Percentiles rank a stretch among this genome's conserved stretches.
These are phyloP conservation scores for Takifugu bimaculatus DNA, from an alignment of 2,113 vertebrate genomes.

Conservation along the genomic window DNA sequence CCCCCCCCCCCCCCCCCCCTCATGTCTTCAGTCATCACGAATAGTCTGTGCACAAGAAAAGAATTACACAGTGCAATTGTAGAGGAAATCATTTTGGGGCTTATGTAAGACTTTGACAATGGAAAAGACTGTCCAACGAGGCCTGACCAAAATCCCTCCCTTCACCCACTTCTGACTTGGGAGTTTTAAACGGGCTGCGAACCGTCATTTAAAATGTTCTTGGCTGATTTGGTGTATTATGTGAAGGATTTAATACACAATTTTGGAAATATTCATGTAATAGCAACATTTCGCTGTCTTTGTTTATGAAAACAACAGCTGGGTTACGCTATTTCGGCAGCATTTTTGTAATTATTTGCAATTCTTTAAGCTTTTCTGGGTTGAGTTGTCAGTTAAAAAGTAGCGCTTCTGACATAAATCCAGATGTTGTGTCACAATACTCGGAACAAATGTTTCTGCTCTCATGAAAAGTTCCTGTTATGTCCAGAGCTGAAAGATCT, in stretches of 20 bases:
- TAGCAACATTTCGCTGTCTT: neutral
- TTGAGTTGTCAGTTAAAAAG: neutral
- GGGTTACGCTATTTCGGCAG: neutral
- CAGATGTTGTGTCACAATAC: neutral
- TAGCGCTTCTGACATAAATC: neutral
- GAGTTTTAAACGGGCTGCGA: slow-evolving; percentile 4
- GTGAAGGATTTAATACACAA: too few species aligned
- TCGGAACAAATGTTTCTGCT: neutral
- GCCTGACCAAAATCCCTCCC: slow-evolving; percentile 36
- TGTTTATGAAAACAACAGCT: slow-evolving; percentile 3
- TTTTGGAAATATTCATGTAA: slow-evolving; percentile 2
- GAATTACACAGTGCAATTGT: slow-evolving; percentile 34
- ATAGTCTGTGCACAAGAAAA: slow-evolving; percentile 25
- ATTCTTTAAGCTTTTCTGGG: neutral
- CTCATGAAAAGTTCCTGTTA: neutral
- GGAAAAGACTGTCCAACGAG: slow-evolving; percentile 54
- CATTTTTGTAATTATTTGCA: neutral
- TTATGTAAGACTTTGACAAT: slow-evolving; percentile 54
- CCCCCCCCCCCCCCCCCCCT: neutral
- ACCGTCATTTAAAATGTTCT: neutral
- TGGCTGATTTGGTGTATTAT: too few species aligned
- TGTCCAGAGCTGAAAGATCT: neutral
- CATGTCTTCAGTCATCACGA: slow-evolving; percentile 10
- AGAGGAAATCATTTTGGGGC: slow-evolving; percentile 31
- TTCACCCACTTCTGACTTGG: slow-evolving; percentile 29